These are phyloP conservation scores for Aphidius ervi DNA, from an alignment of 1,140 invertebrate species.

Conservation along the genomic window DNA sequence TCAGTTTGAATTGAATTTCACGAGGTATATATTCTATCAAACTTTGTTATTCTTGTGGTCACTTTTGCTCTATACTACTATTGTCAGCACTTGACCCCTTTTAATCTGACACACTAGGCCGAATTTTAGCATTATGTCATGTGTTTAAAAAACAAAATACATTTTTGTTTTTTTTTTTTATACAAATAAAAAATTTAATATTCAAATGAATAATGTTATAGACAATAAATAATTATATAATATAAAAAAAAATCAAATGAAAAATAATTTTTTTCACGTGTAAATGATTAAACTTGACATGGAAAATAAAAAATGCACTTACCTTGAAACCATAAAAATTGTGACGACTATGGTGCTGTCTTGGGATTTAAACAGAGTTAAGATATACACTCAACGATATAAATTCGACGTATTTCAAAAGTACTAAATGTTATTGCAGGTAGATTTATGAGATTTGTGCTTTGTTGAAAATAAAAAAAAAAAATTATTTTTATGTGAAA, in stretches of 20 bases:
- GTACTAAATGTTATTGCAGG: constrained; percentile 27
- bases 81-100: background rate
- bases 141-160: background rate
- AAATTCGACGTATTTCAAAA: constrained; percentile 28
- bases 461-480: background rate
- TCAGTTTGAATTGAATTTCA: constrained; percentile 14
- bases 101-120: too few relatives aligned
- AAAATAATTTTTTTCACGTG: background rate
- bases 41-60: background rate
- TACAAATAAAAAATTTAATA: background rate
- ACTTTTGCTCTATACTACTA: background rate
- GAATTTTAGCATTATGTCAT: too few relatives aligned
- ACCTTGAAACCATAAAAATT: too few relatives aligned
- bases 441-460: constrained; percentile 13
- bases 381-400: constrained; percentile 25
- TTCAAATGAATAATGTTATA: too few relatives aligned
- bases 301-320: too few relatives aligned
- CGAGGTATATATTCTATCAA: constrained; percentile 6
- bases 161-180: background rate
- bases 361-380: background rate
- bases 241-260: too few relatives aligned
- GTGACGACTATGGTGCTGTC: too few relatives aligned
- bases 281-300: background rate
- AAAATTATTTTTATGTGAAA: too few relatives aligned
- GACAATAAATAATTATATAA: too few relatives aligned